A percentile compares a stretch with the other conserved stretches of the same genome.
phyloP scores from a whole-genome alignment of 2,888 invertebrate genomes.

The Stictocephala bisonia region DNA sequence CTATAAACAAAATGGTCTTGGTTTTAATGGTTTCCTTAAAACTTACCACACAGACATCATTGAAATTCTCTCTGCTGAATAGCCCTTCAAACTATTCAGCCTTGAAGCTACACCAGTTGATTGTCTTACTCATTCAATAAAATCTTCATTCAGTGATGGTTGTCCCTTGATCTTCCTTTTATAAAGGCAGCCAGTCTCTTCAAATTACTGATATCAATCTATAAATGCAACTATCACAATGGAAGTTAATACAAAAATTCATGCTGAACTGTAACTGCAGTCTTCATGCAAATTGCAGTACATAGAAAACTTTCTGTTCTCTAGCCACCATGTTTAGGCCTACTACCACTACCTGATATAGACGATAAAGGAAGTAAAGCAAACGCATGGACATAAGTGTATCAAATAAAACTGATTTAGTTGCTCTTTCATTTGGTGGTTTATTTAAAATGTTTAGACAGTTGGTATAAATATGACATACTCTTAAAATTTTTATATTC shows the following conservation, averaged over 20 bases:
- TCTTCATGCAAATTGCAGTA: background rate
- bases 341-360: background rate
- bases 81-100: background rate
- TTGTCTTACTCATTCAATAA: background rate
- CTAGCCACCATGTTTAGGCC: background rate
- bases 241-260: slow-evolving; percentile 8
- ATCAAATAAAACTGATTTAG: background rate
- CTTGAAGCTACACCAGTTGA: background rate
- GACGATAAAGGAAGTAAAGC: background rate
- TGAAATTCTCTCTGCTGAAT: background rate
- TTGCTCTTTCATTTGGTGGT: slow-evolving; percentile 1
- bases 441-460: no score
- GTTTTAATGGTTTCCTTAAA: background rate
- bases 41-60: background rate
- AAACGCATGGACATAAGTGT: background rate
- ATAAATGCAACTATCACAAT: background rate
- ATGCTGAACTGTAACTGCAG: slow-evolving; percentile 12
- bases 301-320: background rate
- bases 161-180: background rate
- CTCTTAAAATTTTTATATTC: no score
- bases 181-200: no score
- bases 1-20: background rate
- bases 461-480: no score
- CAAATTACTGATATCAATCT: background rate
- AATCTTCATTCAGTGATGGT: background rate